These are phyloP conservation scores for Sarcophaga peregrina DNA, from an alignment of 1,140 invertebrate genomes.

Conservation along the genomic window DNA sequence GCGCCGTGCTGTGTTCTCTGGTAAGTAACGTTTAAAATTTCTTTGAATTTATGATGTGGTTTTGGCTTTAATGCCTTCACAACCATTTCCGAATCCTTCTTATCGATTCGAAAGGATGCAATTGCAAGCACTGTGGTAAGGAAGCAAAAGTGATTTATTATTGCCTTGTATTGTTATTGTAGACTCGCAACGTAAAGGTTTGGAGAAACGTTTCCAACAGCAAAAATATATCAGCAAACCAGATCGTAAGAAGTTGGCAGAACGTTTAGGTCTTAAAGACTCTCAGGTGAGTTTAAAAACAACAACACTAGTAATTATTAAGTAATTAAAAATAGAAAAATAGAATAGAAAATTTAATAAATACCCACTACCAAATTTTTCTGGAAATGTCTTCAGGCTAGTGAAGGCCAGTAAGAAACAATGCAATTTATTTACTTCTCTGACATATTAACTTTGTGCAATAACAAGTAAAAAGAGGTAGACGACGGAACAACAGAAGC, in stretches of 20 bases:
- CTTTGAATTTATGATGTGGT: slow-evolving; percentile 41
- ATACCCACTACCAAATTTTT: too few relatives aligned
- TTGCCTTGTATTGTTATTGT: slow-evolving; percentile 70
- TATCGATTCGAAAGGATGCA: too few relatives aligned
- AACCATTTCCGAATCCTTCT: not conserved
- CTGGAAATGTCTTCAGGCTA: too few relatives aligned
- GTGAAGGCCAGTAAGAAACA: too few relatives aligned
- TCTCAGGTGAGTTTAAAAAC: slow-evolving; percentile 78
- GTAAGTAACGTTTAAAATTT: slow-evolving; percentile 51
- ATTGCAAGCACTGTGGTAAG: not conserved
- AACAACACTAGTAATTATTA: too few relatives aligned
- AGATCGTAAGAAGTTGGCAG: slow-evolving; percentile 94
- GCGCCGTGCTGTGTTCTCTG: slow-evolving; percentile 84
- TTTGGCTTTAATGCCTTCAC: not conserved
- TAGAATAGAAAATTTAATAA: too few relatives aligned
- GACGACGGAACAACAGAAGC: too few relatives aligned
- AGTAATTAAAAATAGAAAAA: too few relatives aligned
- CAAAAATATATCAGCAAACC: slow-evolving; percentile 99
- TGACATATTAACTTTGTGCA: too few relatives aligned
- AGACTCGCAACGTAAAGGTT: slow-evolving; percentile 91
- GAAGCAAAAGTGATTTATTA: slow-evolving; percentile 18
- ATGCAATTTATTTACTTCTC: too few relatives aligned
- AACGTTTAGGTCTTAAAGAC: slow-evolving; percentile 94
- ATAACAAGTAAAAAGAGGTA: too few relatives aligned
- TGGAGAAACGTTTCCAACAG: slow-evolving; percentile 95